phyloP scores from a whole-genome alignment of 1,140 invertebrate genomes.

The Nixonia krombeini region DNA sequence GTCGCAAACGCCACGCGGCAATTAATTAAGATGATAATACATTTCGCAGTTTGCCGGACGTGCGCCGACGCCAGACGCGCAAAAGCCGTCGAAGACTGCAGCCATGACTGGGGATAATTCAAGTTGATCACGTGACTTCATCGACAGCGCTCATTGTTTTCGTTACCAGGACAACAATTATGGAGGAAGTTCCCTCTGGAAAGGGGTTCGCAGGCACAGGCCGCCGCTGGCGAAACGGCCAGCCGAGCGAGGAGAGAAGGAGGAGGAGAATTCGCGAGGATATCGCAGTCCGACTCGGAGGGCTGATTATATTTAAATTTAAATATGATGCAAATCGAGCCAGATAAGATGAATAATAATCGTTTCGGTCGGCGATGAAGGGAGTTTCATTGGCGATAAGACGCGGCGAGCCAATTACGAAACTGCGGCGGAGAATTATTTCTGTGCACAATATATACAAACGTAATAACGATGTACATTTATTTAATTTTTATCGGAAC shows the following conservation, averaged over 20 bases:
- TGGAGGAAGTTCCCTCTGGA: conserved; percentile 43
- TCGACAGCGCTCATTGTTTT: conserved; percentile 58
- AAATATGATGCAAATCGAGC: conserved; percentile 66
- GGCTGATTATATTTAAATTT: conserved; percentile 60
- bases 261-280: conserved; percentile 40
- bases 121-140: conserved; percentile 48
- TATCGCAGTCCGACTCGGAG: conserved; percentile 32
- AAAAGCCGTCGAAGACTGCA: conserved; percentile 38
- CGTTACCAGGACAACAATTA: conserved; percentile 50
- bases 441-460: no score
- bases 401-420: conserved; percentile 28
- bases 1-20: conserved; percentile 7
- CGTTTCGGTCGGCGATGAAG: conserved; percentile 26
- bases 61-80: conserved; percentile 19
- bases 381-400: conserved; percentile 41
- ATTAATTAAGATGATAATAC: conserved; percentile 48
- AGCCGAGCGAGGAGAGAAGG: conserved; percentile 37
- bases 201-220: conserved; percentile 39
- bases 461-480: no score
- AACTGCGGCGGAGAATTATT: conserved; percentile 22
- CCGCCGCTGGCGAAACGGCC: conserved; percentile 20
- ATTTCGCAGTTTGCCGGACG: conserved; percentile 23
- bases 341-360: conserved; percentile 67
- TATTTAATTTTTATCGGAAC: no score
- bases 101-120: conserved; percentile 53